These are phyloP conservation scores for Loxodonta africana DNA, from an alignment of 2,113 vertebrate species.

Conservation along the genomic window DNA sequence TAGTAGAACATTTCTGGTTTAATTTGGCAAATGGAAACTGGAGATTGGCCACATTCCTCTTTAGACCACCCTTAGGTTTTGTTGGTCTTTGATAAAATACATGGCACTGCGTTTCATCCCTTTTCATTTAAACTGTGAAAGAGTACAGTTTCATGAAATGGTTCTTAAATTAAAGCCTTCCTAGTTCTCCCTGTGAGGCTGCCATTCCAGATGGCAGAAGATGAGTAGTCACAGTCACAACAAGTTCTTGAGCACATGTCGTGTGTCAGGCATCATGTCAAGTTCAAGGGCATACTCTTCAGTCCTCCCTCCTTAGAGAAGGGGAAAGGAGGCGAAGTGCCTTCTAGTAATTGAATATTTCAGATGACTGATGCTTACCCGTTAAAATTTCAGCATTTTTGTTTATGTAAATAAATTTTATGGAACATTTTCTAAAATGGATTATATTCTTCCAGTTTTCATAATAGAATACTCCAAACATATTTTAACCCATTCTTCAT, in stretches of 20 bases:
- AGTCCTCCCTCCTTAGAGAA: background rate
- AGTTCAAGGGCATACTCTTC: background rate
- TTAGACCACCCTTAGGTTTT: background rate
- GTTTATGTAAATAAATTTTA: background rate
- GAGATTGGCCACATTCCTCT: background rate
- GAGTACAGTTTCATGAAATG: background rate
- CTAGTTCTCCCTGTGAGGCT: background rate
- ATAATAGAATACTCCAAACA: background rate
- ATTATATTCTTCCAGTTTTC: background rate
- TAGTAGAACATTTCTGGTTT: background rate
- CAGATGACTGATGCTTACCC: background rate
- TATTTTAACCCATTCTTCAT: background rate
- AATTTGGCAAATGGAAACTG: background rate
- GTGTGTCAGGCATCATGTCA: background rate
- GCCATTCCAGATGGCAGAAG: background rate
- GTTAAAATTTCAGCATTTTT: background rate
- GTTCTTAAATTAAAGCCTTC: background rate
- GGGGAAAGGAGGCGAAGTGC: background rate
- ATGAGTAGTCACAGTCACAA: background rate
- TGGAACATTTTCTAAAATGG: background rate
- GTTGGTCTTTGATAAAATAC: background rate
- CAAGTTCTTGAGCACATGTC: background rate
- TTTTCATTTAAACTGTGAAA: constrained; percentile 24
- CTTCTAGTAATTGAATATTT: background rate
- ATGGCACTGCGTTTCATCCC: background rate